Conservation (phyloP, 2,113 vertebrate species). For the Oncorhynchus keta region DNA sequence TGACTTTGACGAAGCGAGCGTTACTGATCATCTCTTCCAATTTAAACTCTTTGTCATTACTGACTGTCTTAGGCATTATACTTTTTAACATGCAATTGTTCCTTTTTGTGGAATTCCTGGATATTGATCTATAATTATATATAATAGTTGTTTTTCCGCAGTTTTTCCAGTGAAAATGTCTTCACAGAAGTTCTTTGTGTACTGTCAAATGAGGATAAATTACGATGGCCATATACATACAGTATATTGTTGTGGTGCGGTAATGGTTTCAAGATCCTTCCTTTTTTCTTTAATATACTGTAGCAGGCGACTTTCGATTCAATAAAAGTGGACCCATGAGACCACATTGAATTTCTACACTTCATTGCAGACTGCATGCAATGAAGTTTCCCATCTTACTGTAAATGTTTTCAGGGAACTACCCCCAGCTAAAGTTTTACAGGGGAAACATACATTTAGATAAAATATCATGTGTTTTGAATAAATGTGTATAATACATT, state of each 20-base stretch:
- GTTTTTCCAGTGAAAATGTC: not conserved
- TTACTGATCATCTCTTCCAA: not conserved
- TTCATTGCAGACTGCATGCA: not conserved
- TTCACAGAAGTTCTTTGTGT: not conserved
- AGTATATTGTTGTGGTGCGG: slow-evolving; percentile 18
- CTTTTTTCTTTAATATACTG: not conserved
- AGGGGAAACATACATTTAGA: too few species aligned
- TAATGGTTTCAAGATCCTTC: slow-evolving; percentile 55
- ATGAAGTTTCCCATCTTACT: not conserved
- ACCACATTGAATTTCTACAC: not conserved
- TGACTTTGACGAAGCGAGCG: not conserved
- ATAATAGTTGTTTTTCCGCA: too few species aligned
- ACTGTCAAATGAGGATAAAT: not conserved
- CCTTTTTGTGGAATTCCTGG: too few species aligned
- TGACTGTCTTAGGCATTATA: too few species aligned
- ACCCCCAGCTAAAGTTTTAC: not conserved
- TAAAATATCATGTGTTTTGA: too few species aligned
- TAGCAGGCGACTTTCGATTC: not conserved
- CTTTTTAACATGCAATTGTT: too few species aligned
- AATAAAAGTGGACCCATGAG: not conserved
- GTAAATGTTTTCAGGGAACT: not conserved
- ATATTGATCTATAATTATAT: too few species aligned
- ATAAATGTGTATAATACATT: too few species aligned
- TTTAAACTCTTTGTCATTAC: too few species aligned
- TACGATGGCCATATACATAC: not conserved